Evolutionary conservation across 2,113 vertebrate species (phyloP).

Genomic region (Marmota monax): DNA sequence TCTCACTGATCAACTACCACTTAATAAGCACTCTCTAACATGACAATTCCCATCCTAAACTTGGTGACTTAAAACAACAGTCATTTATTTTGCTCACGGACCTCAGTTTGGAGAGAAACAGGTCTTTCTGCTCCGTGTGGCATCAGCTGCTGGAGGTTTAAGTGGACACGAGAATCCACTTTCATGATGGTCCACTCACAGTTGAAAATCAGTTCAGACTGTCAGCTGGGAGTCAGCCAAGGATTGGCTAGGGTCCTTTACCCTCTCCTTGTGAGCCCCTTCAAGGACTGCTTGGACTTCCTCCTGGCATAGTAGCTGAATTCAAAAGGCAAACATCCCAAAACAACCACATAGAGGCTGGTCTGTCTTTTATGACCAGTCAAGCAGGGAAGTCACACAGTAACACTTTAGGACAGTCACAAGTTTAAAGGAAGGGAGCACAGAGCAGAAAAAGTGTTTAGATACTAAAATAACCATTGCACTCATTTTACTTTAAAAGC

Average conservation of each 20-base stretch:
- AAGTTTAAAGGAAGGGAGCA: background rate
- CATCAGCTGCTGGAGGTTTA: background rate
- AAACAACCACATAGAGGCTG: background rate
- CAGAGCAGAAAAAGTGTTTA: background rate
- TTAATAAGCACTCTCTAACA: background rate
- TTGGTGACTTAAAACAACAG: background rate
- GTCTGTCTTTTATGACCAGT: background rate
- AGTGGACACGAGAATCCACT: background rate
- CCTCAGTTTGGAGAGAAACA: background rate
- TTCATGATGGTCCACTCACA: background rate
- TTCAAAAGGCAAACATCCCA: background rate
- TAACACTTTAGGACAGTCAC: background rate
- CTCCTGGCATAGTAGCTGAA: background rate
- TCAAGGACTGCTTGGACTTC: background rate
- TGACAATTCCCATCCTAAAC: background rate
- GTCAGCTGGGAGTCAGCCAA: background rate
- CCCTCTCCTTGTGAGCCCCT: background rate
- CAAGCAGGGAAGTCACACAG: background rate
- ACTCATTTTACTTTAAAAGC: background rate
- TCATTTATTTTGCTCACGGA: background rate
- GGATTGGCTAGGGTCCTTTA: too few species aligned
- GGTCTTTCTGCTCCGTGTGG: background rate
- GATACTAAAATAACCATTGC: background rate
- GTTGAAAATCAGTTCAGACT: background rate
- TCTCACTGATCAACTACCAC: background rate